Conservation (phyloP, 2,797 vertebrate species). For the Synaphobranchus kaupii region DNA sequence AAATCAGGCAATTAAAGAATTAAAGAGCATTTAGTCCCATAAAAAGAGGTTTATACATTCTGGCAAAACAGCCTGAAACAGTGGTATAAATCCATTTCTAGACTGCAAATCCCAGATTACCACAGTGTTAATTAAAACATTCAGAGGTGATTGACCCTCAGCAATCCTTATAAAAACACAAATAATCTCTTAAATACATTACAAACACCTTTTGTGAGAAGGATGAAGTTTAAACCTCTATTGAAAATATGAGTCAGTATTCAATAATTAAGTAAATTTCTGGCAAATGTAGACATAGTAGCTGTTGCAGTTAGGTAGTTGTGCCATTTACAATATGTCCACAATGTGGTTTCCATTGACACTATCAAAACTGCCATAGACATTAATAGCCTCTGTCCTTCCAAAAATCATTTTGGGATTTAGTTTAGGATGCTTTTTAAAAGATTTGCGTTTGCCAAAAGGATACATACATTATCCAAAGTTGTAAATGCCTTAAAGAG, state of each 20-base stretch:
- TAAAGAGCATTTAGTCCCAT: background rate
- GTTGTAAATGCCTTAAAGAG: background rate
- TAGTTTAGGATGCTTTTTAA: background rate
- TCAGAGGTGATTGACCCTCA: background rate
- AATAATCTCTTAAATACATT: constrained; percentile 5
- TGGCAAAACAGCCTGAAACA: background rate
- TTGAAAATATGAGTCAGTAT: background rate
- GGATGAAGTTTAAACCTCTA: background rate
- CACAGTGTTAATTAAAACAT: constrained; percentile 1
- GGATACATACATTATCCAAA: background rate
- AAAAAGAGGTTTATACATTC: constrained; percentile 2
- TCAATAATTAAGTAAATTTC: background rate
- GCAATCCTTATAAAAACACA: background rate
- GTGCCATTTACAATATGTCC: background rate
- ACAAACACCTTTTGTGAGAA: background rate
- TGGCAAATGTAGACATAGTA: background rate
- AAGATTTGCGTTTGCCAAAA: background rate
- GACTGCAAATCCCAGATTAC: constrained; percentile 11
- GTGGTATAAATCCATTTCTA: background rate
- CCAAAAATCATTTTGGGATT: background rate
- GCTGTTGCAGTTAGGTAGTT: background rate
- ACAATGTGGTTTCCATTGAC: background rate
- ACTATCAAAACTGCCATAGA: background rate
- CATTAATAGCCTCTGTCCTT: background rate
- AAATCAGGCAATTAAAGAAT: constrained; percentile 12